Conservation (phyloP, 2,888 invertebrate species). For the Cepaea hortensis region DNA sequence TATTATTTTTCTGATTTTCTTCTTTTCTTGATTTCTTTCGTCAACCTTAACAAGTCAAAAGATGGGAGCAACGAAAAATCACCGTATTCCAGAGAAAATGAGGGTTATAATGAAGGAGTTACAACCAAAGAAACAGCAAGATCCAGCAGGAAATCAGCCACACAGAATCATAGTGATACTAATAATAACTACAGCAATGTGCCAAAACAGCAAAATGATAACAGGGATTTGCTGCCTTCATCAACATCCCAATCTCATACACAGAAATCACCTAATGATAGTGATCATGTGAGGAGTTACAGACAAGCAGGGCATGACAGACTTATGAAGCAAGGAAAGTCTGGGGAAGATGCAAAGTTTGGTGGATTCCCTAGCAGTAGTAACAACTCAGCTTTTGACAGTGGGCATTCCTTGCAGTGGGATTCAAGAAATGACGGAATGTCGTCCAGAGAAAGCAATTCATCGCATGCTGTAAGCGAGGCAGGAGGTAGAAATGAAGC, state of each 20-base stretch:
- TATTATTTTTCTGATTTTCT: no score
- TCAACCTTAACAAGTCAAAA: no score
- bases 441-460: background rate
- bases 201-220: background rate
- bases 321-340: background rate
- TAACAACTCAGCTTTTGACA: background rate
- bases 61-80: no score
- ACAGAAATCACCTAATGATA: background rate
- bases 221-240: background rate
- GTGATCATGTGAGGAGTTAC: background rate
- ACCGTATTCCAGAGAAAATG: no score
- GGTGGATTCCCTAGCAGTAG: background rate
- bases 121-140: no score
- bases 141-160: no score
- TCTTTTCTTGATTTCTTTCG: no score
- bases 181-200: background rate
- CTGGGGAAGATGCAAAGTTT: background rate
- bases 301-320: background rate
- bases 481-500: background rate
- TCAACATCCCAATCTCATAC: constrained; percentile 5
- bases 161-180: no score
- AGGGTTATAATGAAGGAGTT: no score
- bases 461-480: background rate
- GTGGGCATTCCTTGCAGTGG: background rate
- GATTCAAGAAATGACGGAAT: constrained; percentile 2